Evolutionary conservation across 1,140 invertebrate species (phyloP), one percentile per base, ranked within the genome.

Genomic region (Tetragnatha versicolor): DNA sequence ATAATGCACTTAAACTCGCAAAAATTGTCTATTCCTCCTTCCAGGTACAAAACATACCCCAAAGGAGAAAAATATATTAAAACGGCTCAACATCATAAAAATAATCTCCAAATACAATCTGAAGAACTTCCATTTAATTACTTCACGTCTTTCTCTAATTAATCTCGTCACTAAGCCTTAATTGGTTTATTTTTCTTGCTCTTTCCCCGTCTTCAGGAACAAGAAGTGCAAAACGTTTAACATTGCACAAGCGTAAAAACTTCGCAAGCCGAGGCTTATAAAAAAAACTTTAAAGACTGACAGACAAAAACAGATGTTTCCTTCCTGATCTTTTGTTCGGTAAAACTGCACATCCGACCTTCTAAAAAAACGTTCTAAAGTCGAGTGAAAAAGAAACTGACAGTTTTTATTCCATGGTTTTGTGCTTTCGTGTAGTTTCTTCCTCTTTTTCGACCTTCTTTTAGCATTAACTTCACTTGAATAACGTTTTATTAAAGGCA

Each of bases 271-370:
- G 29, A 33, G 55, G 35, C 35, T 31, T 58, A 58, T 33, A 58
- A 58, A 58, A 20, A 58, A 58, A n/a, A n/a, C 29, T 33, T 5
- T 31, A 20, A 58, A 58, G 35, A 58, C 31, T 58, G 55, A 33
- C 35, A 58, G 55, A 58, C 55, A 27, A 58, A 58, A 58, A 58
- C 55, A 58, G 55, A 58, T 58, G 55, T 58, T 58, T 58, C 55
- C 55, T 58, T 58, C 55, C 55, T 58, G 29, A 33, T 58, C 29
- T 58, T 31, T 58, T 58, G 29, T 58, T 31, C 55, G 35, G 55
- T 58, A 27, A 58, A 58, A 31, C 35, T 33, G 29, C 29, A 58
- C 35, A 58, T 58, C 55, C 55, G 55, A 33, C 9, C 29, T 31
- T 17, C 17, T 17, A 58, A 58, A 58, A 55, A 58, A 31, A n/a